These are phyloP conservation scores for Callyntrura sp. DNA, from an alignment of 2,888 invertebrate species.

Conservation along the genomic window DNA sequence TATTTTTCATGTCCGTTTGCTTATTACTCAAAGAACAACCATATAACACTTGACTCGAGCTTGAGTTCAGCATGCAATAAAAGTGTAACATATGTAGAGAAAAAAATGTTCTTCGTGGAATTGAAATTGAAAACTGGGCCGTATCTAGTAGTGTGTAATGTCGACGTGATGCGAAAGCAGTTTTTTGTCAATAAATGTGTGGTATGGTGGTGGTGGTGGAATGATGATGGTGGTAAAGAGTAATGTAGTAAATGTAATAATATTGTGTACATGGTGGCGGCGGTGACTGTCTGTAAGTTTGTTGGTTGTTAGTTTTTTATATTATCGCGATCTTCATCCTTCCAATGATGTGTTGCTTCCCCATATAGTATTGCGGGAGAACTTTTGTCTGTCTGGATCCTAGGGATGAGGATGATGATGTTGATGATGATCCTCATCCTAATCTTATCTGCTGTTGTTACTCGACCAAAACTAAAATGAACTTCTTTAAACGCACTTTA, in stretches of 20 bases:
- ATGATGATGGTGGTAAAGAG: not conserved
- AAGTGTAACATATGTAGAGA: constrained; percentile 35
- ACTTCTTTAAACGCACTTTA: constrained; percentile 49
- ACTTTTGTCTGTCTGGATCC: not conserved
- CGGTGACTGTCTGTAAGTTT: not conserved
- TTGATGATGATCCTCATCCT: constrained; percentile 2
- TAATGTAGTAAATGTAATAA: not conserved
- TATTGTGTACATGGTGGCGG: not conserved
- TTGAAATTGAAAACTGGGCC: constrained; percentile 55
- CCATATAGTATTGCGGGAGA: constrained; percentile 1
- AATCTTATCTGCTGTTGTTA: constrained; percentile 43
- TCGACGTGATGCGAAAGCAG: constrained; percentile 4
- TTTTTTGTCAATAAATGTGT: constrained; percentile 32
- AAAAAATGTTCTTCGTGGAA: constrained; percentile 10
- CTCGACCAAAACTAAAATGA: constrained; percentile 2
- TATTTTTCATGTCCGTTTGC: not conserved
- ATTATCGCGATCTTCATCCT: not conserved
- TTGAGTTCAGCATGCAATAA: constrained; percentile 15
- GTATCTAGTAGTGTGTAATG: not conserved
- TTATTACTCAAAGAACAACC: not conserved
- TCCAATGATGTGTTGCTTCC: not conserved
- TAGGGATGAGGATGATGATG: not conserved
- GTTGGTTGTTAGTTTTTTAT: not conserved
- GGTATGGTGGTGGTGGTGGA: not conserved
- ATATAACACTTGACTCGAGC: constrained; percentile 5